Evolutionary conservation across 2,888 invertebrate genomes (phyloP).

Genomic region (Pseudolycoriella hygida): DNA sequence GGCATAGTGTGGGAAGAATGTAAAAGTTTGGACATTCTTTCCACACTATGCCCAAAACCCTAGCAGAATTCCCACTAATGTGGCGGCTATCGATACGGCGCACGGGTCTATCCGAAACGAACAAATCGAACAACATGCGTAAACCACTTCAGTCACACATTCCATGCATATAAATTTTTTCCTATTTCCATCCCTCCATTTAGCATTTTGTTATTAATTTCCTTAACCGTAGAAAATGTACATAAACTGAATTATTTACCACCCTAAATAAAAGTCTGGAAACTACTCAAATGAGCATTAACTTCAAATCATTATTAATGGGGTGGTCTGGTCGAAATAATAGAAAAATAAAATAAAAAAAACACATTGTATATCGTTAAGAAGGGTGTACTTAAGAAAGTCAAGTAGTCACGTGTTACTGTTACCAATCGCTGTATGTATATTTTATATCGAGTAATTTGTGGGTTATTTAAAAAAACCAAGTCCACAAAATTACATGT

Average conservation of each 20-base stretch:
- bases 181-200: background rate
- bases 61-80: too few species aligned
- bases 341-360: background rate
- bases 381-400: conserved; percentile 8
- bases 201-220: conserved; percentile 1
- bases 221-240: conserved; percentile 1
- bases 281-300: conserved; percentile 1
- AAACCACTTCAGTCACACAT: too few species aligned
- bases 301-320: conserved; percentile 1
- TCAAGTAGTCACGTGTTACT: conserved; percentile 9
- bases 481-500: background rate
- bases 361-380: background rate
- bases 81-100: too few species aligned
- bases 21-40: too few species aligned
- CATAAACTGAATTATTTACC: conserved; percentile 1
- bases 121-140: background rate
- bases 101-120: background rate
- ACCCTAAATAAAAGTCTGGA: background rate
- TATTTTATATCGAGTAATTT: background rate
- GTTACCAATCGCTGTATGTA: conserved; percentile 5
- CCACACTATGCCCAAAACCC: too few species aligned
- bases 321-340: background rate
- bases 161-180: background rate
- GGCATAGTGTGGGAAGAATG: too few species aligned
- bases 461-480: background rate